phyloP scores from a whole-genome alignment of 1,140 invertebrate species.

The Drosophila ironensis region DNA sequence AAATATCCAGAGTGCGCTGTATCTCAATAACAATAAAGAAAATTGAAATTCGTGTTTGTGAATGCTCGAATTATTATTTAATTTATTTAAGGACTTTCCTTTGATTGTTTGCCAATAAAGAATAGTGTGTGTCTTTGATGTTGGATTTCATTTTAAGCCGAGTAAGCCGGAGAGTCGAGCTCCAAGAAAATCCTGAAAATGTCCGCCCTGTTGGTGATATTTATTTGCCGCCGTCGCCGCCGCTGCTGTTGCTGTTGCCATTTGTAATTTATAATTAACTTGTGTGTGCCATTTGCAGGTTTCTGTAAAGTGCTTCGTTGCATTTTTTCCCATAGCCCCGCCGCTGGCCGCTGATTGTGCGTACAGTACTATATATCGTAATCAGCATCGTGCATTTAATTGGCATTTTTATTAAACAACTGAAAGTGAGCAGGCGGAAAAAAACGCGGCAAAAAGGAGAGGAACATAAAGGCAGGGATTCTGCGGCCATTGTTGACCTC shows the following conservation, averaged over 20 bases:
- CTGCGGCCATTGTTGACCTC: constrained; percentile 69
- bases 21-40: too few species aligned
- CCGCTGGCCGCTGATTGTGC: constrained; percentile 3
- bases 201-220: constrained; percentile 35
- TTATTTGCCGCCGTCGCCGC: constrained; percentile 31
- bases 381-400: constrained; percentile 64
- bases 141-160: too few species aligned
- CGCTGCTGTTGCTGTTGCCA: constrained; percentile 31
- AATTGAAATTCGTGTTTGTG: too few species aligned
- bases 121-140: too few species aligned
- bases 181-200: too few species aligned
- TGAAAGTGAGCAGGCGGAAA: constrained; percentile 22
- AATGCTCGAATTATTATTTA: too few species aligned
- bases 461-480: constrained; percentile 23
- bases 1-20: background rate
- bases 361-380: constrained; percentile 13
- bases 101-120: too few species aligned
- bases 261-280: constrained; percentile 72
- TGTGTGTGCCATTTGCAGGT: constrained; percentile 56
- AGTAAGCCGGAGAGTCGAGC: too few species aligned
- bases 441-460: constrained; percentile 1
- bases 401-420: constrained; percentile 69
- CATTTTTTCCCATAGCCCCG: constrained; percentile 1
- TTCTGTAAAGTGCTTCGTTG: constrained; percentile 17
- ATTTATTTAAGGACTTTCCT: too few species aligned